phyloP scores from a whole-genome alignment of 2,797 vertebrate genomes.

The Gorsachius magnificus region DNA sequence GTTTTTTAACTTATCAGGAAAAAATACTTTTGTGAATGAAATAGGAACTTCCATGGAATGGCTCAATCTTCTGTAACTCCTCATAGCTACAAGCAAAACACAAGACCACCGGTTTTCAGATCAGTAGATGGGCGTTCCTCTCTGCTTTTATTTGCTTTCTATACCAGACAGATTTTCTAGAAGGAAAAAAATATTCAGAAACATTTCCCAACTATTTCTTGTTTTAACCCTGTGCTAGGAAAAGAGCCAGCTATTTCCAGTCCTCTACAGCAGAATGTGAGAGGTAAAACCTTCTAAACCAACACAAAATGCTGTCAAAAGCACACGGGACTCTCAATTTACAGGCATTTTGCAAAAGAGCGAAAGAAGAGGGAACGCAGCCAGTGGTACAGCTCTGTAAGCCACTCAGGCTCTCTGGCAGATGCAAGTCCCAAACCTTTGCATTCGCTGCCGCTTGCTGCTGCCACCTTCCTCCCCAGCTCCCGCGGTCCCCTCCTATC shows the following conservation, averaged over 20 bases:
- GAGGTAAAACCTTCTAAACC: not conserved
- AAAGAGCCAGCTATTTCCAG: not conserved
- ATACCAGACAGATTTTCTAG: not conserved
- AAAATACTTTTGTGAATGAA: not conserved
- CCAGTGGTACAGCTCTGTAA: fast-evolving
- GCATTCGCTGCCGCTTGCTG: not conserved
- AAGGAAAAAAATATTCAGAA: not conserved
- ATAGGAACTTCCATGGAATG: not conserved
- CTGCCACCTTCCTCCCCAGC: not conserved
- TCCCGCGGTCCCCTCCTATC: fast-evolving
- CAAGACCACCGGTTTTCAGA: not conserved
- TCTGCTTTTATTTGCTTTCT: not conserved
- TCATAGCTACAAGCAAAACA: not conserved
- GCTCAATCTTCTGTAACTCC: not conserved
- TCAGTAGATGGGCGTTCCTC: not conserved
- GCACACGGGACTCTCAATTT: not conserved
- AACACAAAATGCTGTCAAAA: not conserved
- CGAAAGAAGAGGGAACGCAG: not conserved
- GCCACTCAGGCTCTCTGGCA: not conserved
- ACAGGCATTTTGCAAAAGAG: not conserved
- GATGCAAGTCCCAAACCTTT: not conserved
- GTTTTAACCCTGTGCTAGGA: not conserved
- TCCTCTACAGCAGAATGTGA: not conserved
- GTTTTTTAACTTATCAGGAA: not conserved
- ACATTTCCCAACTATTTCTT: not conserved